phyloP scores from a whole-genome alignment of 2,113 vertebrate species.

The Coreoperca whiteheadi region DNA sequence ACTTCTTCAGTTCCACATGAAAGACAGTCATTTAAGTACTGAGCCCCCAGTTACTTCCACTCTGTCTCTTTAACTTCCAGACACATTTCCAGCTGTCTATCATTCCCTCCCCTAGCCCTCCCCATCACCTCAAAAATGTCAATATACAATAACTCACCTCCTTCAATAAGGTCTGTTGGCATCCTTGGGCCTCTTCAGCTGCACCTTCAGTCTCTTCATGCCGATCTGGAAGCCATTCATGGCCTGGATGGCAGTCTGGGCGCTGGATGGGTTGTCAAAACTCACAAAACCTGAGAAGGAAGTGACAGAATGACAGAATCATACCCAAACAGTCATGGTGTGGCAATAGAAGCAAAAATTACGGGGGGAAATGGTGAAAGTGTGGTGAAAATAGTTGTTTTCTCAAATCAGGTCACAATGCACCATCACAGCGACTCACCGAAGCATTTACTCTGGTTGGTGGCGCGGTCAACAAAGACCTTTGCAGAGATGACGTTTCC shows the following conservation, averaged over 20 bases:
- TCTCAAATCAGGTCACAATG: background rate
- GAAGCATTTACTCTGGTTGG: slow-evolving; percentile 99
- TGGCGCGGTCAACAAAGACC: slow-evolving; percentile 97
- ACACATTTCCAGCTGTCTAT: slow-evolving; percentile 59
- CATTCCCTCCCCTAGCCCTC: slow-evolving; percentile 28
- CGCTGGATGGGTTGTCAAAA: slow-evolving; percentile 96
- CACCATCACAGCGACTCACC: slow-evolving; percentile 82
- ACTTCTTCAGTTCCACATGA: slow-evolving; percentile 67
- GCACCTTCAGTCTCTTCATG: slow-evolving; percentile 97
- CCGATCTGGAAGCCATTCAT: slow-evolving; percentile 99
- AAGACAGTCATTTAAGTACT: slow-evolving; percentile 60
- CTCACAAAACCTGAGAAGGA: slow-evolving; percentile 90
- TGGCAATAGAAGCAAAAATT: background rate
- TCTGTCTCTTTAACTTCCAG: slow-evolving; percentile 56
- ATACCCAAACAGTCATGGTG: background rate
- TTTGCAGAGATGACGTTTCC: slow-evolving; percentile 98
- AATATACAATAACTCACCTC: slow-evolving; percentile 68
- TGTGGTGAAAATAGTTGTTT: background rate
- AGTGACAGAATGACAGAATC: background rate
- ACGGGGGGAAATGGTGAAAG: background rate
- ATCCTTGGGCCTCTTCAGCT: slow-evolving; percentile 96
- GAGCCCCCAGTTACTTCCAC: slow-evolving; percentile 64
- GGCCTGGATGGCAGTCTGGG: slow-evolving; percentile 95
- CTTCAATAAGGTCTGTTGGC: slow-evolving; percentile 93
- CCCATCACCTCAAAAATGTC: slow-evolving; percentile 20